Evolutionary conservation across 2,888 invertebrate genomes (phyloP).

Genomic region (Trisateles emortualis): DNA sequence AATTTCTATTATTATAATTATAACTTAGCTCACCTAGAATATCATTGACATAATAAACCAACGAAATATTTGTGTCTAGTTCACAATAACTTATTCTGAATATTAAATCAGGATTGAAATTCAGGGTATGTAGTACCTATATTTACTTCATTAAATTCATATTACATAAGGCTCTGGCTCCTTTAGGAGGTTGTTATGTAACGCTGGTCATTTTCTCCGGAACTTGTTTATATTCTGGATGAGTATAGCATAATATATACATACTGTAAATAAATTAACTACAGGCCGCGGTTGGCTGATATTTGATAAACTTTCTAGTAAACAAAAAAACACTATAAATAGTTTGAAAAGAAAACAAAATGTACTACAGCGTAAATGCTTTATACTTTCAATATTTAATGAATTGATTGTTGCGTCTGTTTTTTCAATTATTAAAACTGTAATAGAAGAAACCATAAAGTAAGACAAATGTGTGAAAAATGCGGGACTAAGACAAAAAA

Average conservation of each 20-base stretch:
- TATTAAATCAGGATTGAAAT: conserved; percentile 36
- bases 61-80: no score
- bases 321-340: not conserved
- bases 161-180: conserved; percentile 34
- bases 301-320: conserved; percentile 40
- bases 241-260: conserved; percentile 37
- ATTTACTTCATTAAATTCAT: conserved; percentile 34
- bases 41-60: no score
- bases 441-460: no score
- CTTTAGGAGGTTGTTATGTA: conserved; percentile 54
- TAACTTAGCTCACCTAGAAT: no score
- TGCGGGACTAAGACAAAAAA: no score
- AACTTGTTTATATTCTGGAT: conserved; percentile 73
- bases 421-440: not conserved
- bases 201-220: conserved; percentile 73
- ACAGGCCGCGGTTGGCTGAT: conserved; percentile 11
- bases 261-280: conserved; percentile 12
- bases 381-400: no score
- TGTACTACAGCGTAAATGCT: no score
- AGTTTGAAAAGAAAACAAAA: no score
- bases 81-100: no score
- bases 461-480: no score
- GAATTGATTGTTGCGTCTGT: no score
- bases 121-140: conserved; percentile 37
- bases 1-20: no score